phyloP scores from a whole-genome alignment of 1,140 invertebrate genomes.

The Lamellibrachia luymesi region DNA sequence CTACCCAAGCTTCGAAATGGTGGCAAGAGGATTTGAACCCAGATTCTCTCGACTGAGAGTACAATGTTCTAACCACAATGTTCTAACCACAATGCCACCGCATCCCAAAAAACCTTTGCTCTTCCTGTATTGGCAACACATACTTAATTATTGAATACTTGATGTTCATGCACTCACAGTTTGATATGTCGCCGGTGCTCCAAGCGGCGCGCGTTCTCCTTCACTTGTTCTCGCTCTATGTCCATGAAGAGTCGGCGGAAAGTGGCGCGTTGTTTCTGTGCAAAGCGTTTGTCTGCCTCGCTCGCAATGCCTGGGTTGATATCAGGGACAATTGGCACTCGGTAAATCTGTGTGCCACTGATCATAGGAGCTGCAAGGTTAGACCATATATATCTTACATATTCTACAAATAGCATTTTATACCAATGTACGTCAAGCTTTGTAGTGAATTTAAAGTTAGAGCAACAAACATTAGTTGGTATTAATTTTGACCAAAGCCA shows the following conservation, averaged over 20 bases:
- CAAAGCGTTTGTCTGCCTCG: conserved; percentile 38
- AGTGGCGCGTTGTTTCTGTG: conserved; percentile 40
- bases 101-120: no score
- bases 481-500: no score
- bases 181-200: conserved; percentile 46
- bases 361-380: conserved; percentile 7
- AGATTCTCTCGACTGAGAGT: no score
- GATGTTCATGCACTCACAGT: conserved; percentile 30
- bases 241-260: conserved; percentile 53
- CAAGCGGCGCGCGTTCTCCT: conserved; percentile 45
- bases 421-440: neutral
- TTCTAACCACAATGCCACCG: no score
- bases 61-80: no score
- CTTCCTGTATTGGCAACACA: no score
- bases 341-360: conserved; percentile 9
- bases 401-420: neutral
- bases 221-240: conserved; percentile 54
- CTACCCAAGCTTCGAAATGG: no score
- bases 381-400: neutral
- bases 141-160: no score
- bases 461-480: no score
- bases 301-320: conserved; percentile 40
- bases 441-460: no score
- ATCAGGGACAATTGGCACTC: conserved; percentile 31
- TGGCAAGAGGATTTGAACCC: no score